phyloP scores from a whole-genome alignment of 2,888 invertebrate species.

The Drosophila phalerata region DNA sequence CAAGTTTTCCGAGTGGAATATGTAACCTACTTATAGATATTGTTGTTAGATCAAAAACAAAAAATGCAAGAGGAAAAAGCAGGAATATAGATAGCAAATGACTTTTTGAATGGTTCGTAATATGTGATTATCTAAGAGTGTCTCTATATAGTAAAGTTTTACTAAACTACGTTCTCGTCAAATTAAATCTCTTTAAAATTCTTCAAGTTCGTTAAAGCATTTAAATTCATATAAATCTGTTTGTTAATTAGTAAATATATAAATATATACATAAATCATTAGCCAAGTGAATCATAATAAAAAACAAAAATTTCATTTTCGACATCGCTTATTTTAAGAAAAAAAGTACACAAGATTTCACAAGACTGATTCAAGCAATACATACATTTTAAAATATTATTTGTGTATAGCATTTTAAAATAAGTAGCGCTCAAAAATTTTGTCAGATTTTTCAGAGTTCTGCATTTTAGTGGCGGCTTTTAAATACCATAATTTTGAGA shows the following conservation, averaged over 20 bases:
- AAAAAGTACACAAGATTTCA: neutral
- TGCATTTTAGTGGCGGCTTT: neutral
- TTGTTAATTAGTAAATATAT: neutral
- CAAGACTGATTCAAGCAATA: too few species aligned
- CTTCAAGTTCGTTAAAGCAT: too few species aligned
- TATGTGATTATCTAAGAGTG: slow-evolving; percentile 1
- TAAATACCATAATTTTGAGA: too few species aligned
- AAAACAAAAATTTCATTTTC: too few species aligned
- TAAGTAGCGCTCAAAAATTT: too few species aligned
- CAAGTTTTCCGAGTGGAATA: slow-evolving; percentile 1
- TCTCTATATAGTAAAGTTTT: neutral
- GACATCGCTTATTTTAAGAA: neutral
- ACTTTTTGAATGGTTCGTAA: slow-evolving; percentile 1
- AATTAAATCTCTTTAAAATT: neutral
- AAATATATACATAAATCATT: neutral
- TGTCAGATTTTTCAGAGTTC: neutral
- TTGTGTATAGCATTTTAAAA: too few species aligned
- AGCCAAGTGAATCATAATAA: neutral
- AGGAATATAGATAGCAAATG: neutral
- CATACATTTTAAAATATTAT: too few species aligned
- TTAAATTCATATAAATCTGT: too few species aligned
- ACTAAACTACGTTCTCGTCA: too few species aligned
- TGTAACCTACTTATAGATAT: slow-evolving; percentile 20
- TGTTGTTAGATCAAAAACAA: neutral
- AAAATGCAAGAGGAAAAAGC: neutral